Base-by-base conservation (phyloP, 2,113 vertebrate species). In the Aix galericulata region DNA sequence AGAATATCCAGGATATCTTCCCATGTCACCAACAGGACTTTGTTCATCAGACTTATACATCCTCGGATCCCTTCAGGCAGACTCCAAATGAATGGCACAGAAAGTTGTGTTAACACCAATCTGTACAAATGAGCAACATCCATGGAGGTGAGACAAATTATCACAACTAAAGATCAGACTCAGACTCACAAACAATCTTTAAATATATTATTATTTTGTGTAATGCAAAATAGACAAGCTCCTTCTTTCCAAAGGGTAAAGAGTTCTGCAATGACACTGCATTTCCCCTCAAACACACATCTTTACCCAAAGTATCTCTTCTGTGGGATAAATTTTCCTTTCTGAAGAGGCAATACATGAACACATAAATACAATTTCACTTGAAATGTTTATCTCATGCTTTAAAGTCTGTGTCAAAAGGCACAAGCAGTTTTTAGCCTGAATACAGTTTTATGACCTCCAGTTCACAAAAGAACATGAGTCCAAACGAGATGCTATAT, bases 381-480 rank as follows among this genome's bases (percentile, higher is more conserved):
- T 53, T n/a, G 63, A 44, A 75, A 38, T 21, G 6, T 16, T 66
- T 52, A 8, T 10, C 50, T 79, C 58, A 1, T 36, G 7, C 31
- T 76, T 78, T 34, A 36, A 72, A 63, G 40, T 16, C 63, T 18
- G 2, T 8, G 11, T 5, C 42, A 72, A 38, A 60, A 40, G 11
- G 7, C 68, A 62, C 50, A 56, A n/a, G 40, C 1, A 2, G 7
- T 6, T 78, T 86, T 68, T 26, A 63, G 72, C 32, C 42, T 34
- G 34, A 38, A n/a, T 46, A 10, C 11, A 13, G 11, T 60, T 58
- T 17, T 13, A 23, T 4, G 17, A 66, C 11, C 44, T 38, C 50
- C 85, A 82, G 4, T 9, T 59, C 58, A 8, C 32, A 38, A 26
- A n/a, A 17, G 42, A 91, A 3, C 3, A 0, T 0, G 9, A 36